These are phyloP conservation scores for Acropternis orthonyx DNA, from an alignment of 2,797 vertebrate species.

Conservation along the genomic window DNA sequence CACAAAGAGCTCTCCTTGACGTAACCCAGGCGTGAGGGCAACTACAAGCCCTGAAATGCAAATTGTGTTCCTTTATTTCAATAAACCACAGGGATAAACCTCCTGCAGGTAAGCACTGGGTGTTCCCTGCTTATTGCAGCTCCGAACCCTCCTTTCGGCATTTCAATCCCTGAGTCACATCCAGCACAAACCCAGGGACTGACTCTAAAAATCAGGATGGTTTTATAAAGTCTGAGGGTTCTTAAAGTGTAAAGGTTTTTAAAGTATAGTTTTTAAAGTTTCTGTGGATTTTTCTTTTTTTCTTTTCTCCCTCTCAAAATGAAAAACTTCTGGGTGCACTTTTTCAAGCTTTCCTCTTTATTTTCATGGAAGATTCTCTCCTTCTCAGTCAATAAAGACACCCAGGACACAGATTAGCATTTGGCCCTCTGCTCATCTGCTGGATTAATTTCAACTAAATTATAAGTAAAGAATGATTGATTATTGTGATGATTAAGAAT, in stretches of 20 bases:
- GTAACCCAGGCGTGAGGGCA: background rate
- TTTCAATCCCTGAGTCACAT: background rate
- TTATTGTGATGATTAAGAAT: slow-evolving; percentile 65
- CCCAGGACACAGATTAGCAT: slow-evolving; percentile 50
- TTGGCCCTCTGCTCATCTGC: slow-evolving; percentile 44
- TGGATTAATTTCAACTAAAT: slow-evolving; percentile 63
- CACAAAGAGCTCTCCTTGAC: background rate
- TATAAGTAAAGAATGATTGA: slow-evolving; percentile 59
- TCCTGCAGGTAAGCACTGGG: slow-evolving; percentile 21
- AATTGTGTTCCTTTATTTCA: background rate
- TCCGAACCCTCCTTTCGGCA: background rate
- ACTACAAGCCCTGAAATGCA: background rate
- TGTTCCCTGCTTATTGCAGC: background rate
- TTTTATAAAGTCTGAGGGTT: background rate
- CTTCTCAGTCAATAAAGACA: slow-evolving; percentile 45
- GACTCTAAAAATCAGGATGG: background rate
- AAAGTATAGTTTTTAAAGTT: background rate
- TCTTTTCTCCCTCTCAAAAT: background rate
- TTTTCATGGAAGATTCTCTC: slow-evolving; percentile 5
- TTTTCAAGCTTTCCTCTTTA: background rate
- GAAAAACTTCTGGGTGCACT: slow-evolving; percentile 1
- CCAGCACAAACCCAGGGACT: background rate
- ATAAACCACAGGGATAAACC: background rate
- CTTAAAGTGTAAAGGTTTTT: background rate
- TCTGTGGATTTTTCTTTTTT: background rate